Percentiles rank a stretch among this genome's conserved stretches.
These are phyloP conservation scores for Holothuria glaberrima DNA, from an alignment of 35 echinoderm and acorn worm genomes.

Conservation along the genomic window DNA sequence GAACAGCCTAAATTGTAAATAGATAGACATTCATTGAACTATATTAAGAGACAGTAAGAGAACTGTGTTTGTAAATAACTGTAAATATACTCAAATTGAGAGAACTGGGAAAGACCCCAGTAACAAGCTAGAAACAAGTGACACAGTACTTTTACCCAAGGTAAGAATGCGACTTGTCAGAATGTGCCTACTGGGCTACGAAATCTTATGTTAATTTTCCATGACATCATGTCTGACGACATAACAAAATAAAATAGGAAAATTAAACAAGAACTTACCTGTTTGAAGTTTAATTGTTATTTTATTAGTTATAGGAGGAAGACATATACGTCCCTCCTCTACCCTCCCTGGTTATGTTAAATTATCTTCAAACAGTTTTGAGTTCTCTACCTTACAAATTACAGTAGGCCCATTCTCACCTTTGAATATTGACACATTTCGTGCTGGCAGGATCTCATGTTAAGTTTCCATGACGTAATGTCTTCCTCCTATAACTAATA, in stretches of 20 bases:
- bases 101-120: background rate
- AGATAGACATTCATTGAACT: too few relatives aligned
- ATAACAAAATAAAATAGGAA: background rate
- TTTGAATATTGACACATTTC: background rate
- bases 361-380: too few relatives aligned
- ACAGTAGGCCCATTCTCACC: background rate
- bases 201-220: background rate
- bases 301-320: background rate
- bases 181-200: too few relatives aligned
- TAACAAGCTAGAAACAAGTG: too few relatives aligned
- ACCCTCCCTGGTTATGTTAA: background rate
- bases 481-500: background rate
- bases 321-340: background rate
- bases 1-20: background rate
- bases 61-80: too few relatives aligned
- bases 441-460: too few relatives aligned
- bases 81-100: background rate
- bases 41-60: too few relatives aligned
- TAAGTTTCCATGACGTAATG: background rate
- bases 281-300: slow-evolving; percentile 25
- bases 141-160: background rate
- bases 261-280: background rate
- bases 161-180: background rate
- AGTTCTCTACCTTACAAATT: too few relatives aligned
- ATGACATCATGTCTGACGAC: background rate